Base-by-base conservation (phyloP, 2,888 invertebrate species). In the Pseudococcus longispinus region DNA sequence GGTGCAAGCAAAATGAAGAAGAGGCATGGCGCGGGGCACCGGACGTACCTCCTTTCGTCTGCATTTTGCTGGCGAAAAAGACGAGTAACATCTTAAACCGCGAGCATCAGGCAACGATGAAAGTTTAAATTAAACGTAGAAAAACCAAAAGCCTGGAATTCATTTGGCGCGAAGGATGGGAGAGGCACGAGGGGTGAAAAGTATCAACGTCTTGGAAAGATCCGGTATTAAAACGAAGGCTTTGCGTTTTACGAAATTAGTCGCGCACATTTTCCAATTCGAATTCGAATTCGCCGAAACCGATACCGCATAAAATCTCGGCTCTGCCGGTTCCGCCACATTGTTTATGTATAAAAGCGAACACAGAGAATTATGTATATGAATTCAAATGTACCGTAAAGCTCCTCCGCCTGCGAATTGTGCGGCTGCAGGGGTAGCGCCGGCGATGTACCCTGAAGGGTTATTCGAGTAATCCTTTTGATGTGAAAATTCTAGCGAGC, bases 71-170 rank as follows among this genome's bases (percentile, higher is more conserved):
- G 5, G 13, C 51, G 51, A 51, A 46, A 46, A 46, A 46, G 44
- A 46, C 44, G 51, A 51, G 65, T 65, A 65, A 65, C 65, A 13
- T 65, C 65, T 65, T 65, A 65, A 65, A 65, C 23, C 65, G 65
- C 65, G 26, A 65, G 65, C 23, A 65, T 65, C 65, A 65, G 65
- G 65, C 65, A 13, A 65, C 65, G 65, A 65, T 26, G 26, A 65
- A 65, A 65, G 65, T 65, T 65, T 65, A 65, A 65, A 65, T 26
- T 65, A 26, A 65, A 65, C 65, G 65, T 65, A 65, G 65, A 65
- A 65, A 65, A 65, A 65, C 65, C 65, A 65, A 65, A 65, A 65
- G 65, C 65, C 26, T 4, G 23, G 5, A n/a, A 51, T 51, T 51
- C n/a, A n/a, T 51, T n/a, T 18, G 51, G 15, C 13, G 44, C 4